Evolutionary conservation across 2,113 vertebrate genomes (phyloP).

Genomic region (Notiomystis cincta): DNA sequence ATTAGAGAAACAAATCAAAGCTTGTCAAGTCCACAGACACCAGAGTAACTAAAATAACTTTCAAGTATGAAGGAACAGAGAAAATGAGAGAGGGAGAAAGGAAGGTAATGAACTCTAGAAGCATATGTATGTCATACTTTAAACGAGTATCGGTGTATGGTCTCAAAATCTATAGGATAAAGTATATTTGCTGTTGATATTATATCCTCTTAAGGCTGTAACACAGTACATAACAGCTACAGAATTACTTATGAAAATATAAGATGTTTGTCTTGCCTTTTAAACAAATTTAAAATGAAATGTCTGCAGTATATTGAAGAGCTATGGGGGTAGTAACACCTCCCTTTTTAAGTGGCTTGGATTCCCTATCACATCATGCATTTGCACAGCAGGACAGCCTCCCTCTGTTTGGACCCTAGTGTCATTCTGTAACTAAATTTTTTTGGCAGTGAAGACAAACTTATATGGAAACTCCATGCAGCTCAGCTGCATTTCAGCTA

Average conservation of each 20-base stretch:
- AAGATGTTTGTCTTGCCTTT: background rate
- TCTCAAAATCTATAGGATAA: background rate
- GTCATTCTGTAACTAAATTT: background rate
- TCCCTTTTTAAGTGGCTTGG: background rate
- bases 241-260: background rate
- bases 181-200: background rate
- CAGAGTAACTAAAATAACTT: background rate
- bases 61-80: background rate
- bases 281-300: background rate
- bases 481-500: slow-evolving; percentile 1
- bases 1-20: background rate
- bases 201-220: background rate
- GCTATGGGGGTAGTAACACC: background rate
- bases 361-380: background rate
- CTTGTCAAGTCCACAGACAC: background rate
- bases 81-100: background rate
- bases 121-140: background rate
- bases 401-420: background rate
- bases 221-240: background rate
- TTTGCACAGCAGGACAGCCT: background rate
- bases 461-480: background rate
- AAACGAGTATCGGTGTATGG: background rate
- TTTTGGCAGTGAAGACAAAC: background rate
- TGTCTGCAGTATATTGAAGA: background rate
- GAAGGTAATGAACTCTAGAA: background rate